A percentile compares a stretch with the other conserved stretches of the same genome.
phyloP scores from a whole-genome alignment of 2,888 invertebrate genomes.

The Folsomia candida region DNA sequence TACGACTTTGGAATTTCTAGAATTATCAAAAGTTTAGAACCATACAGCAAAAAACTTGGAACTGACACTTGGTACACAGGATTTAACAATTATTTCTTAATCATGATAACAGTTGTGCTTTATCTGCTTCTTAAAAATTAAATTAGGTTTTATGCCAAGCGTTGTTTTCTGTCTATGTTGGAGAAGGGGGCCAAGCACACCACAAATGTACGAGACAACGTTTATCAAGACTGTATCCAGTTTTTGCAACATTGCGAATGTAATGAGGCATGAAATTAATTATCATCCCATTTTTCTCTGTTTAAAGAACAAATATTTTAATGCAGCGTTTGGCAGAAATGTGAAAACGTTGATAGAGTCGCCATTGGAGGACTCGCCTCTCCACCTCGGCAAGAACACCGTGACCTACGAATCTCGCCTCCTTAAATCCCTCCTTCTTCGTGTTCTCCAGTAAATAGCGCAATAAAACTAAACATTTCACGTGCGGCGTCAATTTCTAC shows the following conservation, averaged over 20 bases:
- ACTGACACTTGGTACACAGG: conserved; percentile 93
- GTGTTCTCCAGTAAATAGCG: conserved; percentile 55
- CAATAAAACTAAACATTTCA: no score
- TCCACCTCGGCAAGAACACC: conserved; percentile 75
- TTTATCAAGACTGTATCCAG: conserved; percentile 79
- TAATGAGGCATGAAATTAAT: no score
- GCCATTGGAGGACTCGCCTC: conserved; percentile 69
- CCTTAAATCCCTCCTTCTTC: conserved; percentile 75
- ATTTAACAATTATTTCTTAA: no score
- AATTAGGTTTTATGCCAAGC: conserved; percentile 78
- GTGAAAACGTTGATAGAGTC: conserved; percentile 80
- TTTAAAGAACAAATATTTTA: no score
- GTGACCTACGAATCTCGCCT: conserved; percentile 86
- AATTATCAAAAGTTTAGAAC: conserved; percentile 93
- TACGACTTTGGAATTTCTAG: conserved; percentile 98
- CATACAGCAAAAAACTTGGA: conserved; percentile 89
- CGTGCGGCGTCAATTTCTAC: no score
- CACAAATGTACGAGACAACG: conserved; percentile 80
- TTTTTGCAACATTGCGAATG: conserved; percentile 88
- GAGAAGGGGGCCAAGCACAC: conserved; percentile 88
- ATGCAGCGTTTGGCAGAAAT: conserved; percentile 72
- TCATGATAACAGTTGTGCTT: no score
- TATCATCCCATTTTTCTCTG: background rate
- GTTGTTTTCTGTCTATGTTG: conserved; percentile 88
- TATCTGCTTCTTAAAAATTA: conserved; percentile 5